Conservation (phyloP, 2,888 invertebrate species). For the Rutpela maculata region DNA sequence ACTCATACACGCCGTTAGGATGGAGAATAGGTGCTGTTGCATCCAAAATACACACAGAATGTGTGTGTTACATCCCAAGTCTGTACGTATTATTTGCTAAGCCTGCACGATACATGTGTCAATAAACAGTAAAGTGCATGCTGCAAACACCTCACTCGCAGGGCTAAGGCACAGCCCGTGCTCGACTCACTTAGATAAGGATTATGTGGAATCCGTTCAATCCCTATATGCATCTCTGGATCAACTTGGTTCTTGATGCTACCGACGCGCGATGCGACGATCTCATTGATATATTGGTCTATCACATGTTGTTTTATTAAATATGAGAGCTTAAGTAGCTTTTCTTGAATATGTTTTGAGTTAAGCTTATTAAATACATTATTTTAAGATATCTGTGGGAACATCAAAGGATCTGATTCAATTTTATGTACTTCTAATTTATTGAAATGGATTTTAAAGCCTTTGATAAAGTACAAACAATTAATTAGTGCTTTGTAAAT, state of each 20-base stretch:
- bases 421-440: not conserved
- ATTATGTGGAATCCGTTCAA: slow-evolving; percentile 59
- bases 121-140: slow-evolving; percentile 64
- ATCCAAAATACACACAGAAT: slow-evolving; percentile 32
- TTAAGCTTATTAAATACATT: not conserved
- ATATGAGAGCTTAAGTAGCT: not conserved
- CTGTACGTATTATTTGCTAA: slow-evolving; percentile 59
- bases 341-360: slow-evolving; percentile 7
- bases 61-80: slow-evolving; percentile 24
- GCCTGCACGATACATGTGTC: slow-evolving; percentile 62
- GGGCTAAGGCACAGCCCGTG: slow-evolving; percentile 66
- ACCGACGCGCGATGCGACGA: slow-evolving; percentile 27
- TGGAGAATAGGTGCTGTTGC: slow-evolving; percentile 14
- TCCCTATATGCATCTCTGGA: slow-evolving; percentile 59
- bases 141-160: slow-evolving; percentile 59
- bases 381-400: not conserved
- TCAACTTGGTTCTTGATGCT: slow-evolving; percentile 54
- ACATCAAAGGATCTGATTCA: not conserved
- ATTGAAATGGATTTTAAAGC: not conserved
- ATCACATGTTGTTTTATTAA: slow-evolving; percentile 38
- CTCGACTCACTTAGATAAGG: slow-evolving; percentile 63
- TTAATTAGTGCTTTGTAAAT: not conserved
- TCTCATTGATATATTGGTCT: slow-evolving; percentile 52
- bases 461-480: not conserved
- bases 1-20: slow-evolving; percentile 13